Conservation (phyloP, 2,113 vertebrate species). For the Leucosticte australis region DNA sequence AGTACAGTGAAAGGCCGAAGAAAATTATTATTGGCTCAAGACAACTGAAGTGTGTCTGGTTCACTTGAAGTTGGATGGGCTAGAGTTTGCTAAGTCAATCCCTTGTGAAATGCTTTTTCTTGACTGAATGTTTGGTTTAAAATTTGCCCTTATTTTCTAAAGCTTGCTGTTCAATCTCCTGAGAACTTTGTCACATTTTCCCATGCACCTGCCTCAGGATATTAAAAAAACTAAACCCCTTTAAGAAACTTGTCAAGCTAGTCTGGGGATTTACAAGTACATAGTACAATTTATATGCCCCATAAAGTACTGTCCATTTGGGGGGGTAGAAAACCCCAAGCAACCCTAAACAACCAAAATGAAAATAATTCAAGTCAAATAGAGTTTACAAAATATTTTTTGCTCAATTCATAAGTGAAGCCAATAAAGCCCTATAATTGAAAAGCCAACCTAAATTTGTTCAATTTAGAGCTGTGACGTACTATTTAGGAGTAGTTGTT, state of each 20-base stretch:
- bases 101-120: background rate
- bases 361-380: background rate
- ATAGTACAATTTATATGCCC: background rate
- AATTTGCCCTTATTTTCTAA: background rate
- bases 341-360: background rate
- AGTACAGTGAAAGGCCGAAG: background rate
- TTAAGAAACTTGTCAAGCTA: background rate
- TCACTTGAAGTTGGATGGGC: background rate
- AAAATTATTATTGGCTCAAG: background rate
- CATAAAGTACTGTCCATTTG: background rate
- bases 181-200: background rate
- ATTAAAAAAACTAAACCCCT: background rate
- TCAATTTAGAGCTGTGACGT: background rate
- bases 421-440: background rate
- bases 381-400: background rate
- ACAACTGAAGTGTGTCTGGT: background rate
- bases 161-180: background rate
- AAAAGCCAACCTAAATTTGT: background rate
- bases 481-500: background rate
- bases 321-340: background rate
- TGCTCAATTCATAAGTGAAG: background rate
- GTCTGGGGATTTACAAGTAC: background rate
- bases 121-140: background rate
- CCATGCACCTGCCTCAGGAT: background rate
- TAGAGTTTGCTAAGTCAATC: background rate